Base-by-base conservation (phyloP, 2,113 vertebrate genomes). In the Boleophthalmus pectinirostris region DNA sequence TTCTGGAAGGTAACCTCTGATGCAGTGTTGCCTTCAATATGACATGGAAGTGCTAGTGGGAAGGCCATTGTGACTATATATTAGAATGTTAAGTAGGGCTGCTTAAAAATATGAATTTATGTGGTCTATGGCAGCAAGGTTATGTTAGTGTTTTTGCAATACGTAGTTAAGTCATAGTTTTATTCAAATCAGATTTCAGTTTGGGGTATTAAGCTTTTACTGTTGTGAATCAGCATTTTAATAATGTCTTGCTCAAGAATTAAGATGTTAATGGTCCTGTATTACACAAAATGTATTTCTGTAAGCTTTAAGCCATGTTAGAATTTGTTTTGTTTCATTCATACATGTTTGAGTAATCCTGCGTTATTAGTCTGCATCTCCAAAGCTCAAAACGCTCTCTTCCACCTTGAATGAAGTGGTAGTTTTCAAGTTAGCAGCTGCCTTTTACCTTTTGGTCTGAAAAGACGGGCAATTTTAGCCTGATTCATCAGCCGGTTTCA, bases 1-100 rank as follows among this genome's bases (percentile, higher is more conserved):
- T 86, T 88, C 84, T 73, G 66, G 78, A 75, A 79, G 77, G 58
- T 54, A 77, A 85, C 68, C 76, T 85, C 81, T 73, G 72, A 78
- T 82, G 58, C 70, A 61, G 67, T 87, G 66, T 85, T 76, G 65
- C 73, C 47, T 66, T 53, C 66, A 75, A 54, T 80, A 58, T 74
- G 77, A 66, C 69, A 66, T 58, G 64, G 70, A 79, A 73, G 68
- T 29, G 20, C 69, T 51, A 47, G 14, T 57, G 56, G 69, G 43
- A 16, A 58, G 64, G 33, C 60, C 47, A 21, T 35, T 11, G n/a
- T 9, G 23, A 20, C 64, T 66, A 69, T 78, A 78, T 79, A 21
- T 81, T 68, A 79, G 21, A 57, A 57, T 57, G 23, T 58, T 58
- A 64, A 64, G 61, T 21, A 38, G 29, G 35, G 61, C 6, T 38